Conservation (phyloP, 2,888 invertebrate species). For the Ferdinandea cuprea region DNA sequence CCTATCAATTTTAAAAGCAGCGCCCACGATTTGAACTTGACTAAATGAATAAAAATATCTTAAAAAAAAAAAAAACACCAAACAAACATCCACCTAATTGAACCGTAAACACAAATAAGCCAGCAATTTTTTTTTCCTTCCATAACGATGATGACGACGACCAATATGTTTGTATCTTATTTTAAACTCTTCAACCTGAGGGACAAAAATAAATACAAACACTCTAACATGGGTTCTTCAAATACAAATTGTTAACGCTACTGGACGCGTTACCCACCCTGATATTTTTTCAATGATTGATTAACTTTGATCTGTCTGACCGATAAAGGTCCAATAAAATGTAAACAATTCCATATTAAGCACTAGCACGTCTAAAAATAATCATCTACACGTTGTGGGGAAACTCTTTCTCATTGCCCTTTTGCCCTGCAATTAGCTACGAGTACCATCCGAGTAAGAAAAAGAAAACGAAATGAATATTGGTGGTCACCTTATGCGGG, state of each 20-base stretch:
- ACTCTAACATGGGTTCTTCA: background rate
- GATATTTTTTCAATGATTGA: conserved; percentile 36
- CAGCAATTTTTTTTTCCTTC: conserved; percentile 1
- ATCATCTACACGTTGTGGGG: conserved; percentile 1
- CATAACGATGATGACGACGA: conserved; percentile 3
- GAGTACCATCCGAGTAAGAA: conserved; percentile 2
- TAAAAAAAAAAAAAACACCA: background rate
- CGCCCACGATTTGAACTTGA: conserved; percentile 39
- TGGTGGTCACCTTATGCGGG: conserved; percentile 50
- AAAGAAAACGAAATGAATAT: conserved; percentile 15
- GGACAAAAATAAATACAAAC: conserved; percentile 38
- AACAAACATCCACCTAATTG: background rate
- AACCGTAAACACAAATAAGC: conserved; percentile 18
- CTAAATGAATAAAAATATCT: background rate
- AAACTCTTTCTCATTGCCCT: conserved; percentile 30
- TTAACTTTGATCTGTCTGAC: conserved; percentile 47
- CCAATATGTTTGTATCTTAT: conserved; percentile 31
- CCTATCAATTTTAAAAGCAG: conserved; percentile 23
- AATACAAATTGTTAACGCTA: conserved; percentile 20
- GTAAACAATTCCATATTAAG: conserved; percentile 13
- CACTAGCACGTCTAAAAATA: conserved; percentile 1
- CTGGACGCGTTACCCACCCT: conserved; percentile 15
- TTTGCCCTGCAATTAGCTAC: conserved; percentile 48
- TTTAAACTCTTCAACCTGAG: conserved; percentile 22
- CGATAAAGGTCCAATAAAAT: conserved; percentile 37